Conservation (phyloP, 2,888 invertebrate species). For the Spisula solida region DNA sequence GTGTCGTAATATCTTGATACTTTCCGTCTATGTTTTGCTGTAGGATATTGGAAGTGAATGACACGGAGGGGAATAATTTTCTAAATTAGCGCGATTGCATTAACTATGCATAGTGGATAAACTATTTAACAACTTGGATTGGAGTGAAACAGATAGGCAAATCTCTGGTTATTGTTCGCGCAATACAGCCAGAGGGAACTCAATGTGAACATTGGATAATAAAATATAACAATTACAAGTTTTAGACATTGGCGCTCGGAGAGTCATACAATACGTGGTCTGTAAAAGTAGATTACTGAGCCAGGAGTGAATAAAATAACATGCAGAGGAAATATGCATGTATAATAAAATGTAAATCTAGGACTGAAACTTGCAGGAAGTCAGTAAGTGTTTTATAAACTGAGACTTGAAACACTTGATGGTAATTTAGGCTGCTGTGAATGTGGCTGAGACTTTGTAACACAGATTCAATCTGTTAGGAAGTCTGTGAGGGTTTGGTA, state of each 20-base stretch:
- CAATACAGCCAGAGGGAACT: not conserved
- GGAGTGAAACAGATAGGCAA: not conserved
- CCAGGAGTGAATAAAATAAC: not conserved
- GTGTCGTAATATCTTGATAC: not conserved
- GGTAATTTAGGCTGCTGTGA: conserved; percentile 24
- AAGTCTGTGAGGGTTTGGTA: not conserved
- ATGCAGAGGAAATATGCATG: not conserved
- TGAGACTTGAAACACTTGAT: conserved; percentile 14
- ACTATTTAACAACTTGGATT: not conserved
- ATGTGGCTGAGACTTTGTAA: not conserved
- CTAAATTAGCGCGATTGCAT: not conserved
- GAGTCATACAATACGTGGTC: not conserved
- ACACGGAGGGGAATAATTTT: not conserved
- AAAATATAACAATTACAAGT: not conserved
- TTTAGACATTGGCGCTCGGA: not conserved
- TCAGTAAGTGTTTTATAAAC: conserved; percentile 10
- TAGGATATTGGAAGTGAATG: not conserved
- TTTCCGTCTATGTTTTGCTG: not conserved
- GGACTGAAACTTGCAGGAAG: not conserved
- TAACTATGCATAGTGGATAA: not conserved
- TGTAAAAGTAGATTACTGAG: not conserved
- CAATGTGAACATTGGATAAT: not conserved
- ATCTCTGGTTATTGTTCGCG: not conserved
- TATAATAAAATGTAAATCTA: not conserved
- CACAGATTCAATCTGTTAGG: not conserved